Evolutionary conservation across 1,140 invertebrate species (phyloP).

Genomic region (Mya arenaria): DNA sequence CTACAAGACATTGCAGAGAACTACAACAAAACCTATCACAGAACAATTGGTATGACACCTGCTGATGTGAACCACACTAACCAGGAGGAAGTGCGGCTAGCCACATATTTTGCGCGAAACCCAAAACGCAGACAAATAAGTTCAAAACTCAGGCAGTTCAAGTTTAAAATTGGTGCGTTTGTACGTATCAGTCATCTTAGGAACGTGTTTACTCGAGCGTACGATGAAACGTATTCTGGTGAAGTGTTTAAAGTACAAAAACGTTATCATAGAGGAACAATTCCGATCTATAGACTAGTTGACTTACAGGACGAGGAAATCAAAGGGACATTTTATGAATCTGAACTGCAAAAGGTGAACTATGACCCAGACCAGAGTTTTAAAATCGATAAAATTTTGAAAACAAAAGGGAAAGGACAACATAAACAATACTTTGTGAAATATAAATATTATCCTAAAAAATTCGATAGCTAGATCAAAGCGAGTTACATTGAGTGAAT

Average conservation of each 20-base stretch:
- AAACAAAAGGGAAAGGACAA: constrained; percentile 1
- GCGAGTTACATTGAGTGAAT: too few species aligned
- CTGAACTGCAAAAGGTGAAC: constrained; percentile 2
- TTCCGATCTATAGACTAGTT: not conserved
- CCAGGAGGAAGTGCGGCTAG: too few species aligned
- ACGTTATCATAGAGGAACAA: constrained; percentile 7
- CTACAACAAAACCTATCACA: too few species aligned
- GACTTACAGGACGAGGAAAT: constrained; percentile 6
- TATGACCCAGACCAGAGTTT: not conserved
- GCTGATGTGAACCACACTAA: too few species aligned
- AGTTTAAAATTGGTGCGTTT: constrained; percentile 15
- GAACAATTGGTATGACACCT: too few species aligned
- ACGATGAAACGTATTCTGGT: not conserved
- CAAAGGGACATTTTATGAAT: constrained; percentile 1
- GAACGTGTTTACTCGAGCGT: constrained; percentile 25
- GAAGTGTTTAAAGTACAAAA: constrained; percentile 22
- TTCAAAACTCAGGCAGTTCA: too few species aligned
- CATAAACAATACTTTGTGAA: constrained; percentile 27
- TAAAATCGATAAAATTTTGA: constrained; percentile 15
- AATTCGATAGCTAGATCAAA: too few species aligned
- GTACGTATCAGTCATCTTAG: constrained; percentile 13
- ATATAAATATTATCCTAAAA: constrained; percentile 7
- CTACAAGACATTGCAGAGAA: too few species aligned
- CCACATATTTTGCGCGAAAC: too few species aligned
- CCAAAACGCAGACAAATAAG: too few species aligned